Evolutionary conservation across 1,140 invertebrate genomes (phyloP).

Genomic region (Diplogasteroides magnus): DNA sequence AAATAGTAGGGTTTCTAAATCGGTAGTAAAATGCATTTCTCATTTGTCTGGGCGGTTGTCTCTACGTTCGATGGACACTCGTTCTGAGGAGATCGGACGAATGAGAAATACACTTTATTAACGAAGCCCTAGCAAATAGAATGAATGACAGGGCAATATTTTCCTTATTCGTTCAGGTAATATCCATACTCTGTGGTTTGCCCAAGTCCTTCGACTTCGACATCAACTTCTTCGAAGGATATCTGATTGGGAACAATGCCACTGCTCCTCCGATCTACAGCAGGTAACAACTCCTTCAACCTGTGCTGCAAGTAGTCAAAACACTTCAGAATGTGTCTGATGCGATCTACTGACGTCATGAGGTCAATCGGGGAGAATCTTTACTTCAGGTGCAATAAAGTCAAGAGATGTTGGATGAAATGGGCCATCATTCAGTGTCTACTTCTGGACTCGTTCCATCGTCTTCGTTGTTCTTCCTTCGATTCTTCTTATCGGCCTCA

Average conservation of each 20-base stretch:
- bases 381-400: constrained; percentile 32
- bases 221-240: constrained; percentile 49
- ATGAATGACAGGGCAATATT: not conserved
- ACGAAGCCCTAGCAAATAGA: too few relatives aligned
- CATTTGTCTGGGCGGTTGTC: too few relatives aligned
- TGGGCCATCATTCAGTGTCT: constrained; percentile 32
- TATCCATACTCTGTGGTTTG: constrained; percentile 48
- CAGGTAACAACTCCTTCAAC: too few relatives aligned
- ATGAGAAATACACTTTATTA: too few relatives aligned
- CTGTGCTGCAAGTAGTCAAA: not conserved
- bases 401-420: not conserved
- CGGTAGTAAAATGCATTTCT: not conserved
- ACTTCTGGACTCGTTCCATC: constrained; percentile 72
- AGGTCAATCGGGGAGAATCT: constrained; percentile 43
- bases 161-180: constrained; percentile 5
- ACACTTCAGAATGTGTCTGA: constrained; percentile 39
- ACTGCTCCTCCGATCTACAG: too few relatives aligned
- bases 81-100: too few relatives aligned
- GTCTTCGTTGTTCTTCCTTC: constrained; percentile 86
- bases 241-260: too few relatives aligned
- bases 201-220: constrained; percentile 50
- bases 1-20: not conserved
- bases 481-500: constrained; percentile 78
- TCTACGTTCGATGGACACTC: too few relatives aligned
- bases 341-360: constrained; percentile 37